Conservation (phyloP, 2,797 vertebrate species). For the Miopithecus talapoin region DNA sequence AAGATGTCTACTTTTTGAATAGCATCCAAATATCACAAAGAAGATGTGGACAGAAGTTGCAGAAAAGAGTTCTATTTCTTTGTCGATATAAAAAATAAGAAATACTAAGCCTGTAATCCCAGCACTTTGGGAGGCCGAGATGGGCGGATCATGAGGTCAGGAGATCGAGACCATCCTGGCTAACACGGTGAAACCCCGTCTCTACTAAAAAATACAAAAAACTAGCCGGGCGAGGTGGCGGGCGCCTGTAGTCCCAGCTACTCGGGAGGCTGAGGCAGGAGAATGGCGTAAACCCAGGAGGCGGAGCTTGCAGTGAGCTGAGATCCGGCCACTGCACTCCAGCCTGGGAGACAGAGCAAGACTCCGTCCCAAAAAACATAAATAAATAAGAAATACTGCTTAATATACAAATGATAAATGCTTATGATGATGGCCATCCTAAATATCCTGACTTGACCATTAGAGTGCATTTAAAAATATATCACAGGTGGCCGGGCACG, state of each 20-base stretch:
- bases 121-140: too few species aligned
- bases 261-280: too few species aligned
- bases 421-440: background rate
- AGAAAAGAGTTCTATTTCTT: background rate
- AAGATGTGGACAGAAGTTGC: background rate
- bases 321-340: too few species aligned
- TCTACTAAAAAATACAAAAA: too few species aligned
- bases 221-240: too few species aligned
- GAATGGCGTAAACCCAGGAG: accelerated
- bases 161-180: too few species aligned
- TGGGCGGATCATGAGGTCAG: too few species aligned
- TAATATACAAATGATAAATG: background rate
- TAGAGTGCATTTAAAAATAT: background rate
- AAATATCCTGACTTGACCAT: background rate
- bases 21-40: background rate
- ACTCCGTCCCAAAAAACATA: too few species aligned
- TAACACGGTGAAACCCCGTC: too few species aligned
- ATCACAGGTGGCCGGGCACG: background rate
- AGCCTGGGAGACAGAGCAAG: too few species aligned
- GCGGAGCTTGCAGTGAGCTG: too few species aligned
- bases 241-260: too few species aligned
- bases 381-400: background rate
- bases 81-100: background rate
- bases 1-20: slow-evolving; percentile 26
- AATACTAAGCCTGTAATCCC: background rate